These are phyloP conservation scores for Sphaeramia orbicularis DNA, from an alignment of 2,797 vertebrate genomes.

Conservation along the genomic window DNA sequence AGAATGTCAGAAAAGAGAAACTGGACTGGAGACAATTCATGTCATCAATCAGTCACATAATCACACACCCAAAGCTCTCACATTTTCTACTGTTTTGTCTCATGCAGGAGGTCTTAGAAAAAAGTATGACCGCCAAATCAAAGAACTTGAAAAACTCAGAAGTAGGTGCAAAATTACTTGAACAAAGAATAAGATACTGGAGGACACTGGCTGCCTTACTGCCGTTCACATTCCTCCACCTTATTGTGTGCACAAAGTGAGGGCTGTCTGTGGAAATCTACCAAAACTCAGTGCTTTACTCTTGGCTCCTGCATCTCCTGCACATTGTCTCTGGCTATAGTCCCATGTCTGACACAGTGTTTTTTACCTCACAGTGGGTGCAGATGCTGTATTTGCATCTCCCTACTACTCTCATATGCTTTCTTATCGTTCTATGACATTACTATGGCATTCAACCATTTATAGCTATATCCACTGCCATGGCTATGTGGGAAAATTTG, in stretches of 20 bases:
- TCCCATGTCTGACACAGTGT: conserved; percentile 20
- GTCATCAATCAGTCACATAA: conserved; percentile 12
- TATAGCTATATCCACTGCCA: background rate
- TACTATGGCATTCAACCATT: background rate
- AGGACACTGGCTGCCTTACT: background rate
- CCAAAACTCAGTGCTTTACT: background rate
- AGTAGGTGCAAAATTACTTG: background rate
- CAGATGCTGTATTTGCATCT: conserved; percentile 5
- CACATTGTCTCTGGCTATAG: background rate
- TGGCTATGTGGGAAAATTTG: background rate
- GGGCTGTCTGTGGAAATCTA: background rate
- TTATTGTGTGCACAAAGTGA: background rate
- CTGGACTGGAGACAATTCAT: conserved; percentile 8
- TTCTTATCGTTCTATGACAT: background rate
- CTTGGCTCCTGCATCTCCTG: conserved; percentile 6
- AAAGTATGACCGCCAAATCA: background rate
- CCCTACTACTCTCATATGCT: background rate
- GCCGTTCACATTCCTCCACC: background rate
- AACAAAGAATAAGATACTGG: background rate
- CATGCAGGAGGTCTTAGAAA: too few species aligned
- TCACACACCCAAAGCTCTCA: background rate
- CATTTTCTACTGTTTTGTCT: background rate
- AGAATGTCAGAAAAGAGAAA: conserved; percentile 15
- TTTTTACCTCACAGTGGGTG: conserved; percentile 20
- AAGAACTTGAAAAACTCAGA: conserved; percentile 2